Evolutionary conservation across 2,888 invertebrate genomes (phyloP).

Genomic region (Molorchus minor): DNA sequence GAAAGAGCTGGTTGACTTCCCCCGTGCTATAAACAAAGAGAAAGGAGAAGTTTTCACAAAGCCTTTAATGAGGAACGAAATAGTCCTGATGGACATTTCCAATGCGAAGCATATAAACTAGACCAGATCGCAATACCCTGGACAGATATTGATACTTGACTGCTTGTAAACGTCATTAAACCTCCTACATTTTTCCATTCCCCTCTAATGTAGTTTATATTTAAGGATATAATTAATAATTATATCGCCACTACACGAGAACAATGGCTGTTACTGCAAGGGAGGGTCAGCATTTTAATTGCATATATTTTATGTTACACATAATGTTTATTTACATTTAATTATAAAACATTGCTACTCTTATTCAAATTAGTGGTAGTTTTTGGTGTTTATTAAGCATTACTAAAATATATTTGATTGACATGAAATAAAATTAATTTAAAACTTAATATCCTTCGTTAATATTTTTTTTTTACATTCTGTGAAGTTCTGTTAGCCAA

Average conservation of each 20-base stretch:
- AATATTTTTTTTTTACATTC: too few species aligned
- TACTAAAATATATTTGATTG: too few species aligned
- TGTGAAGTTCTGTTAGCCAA: too few species aligned
- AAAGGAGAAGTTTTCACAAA: constrained; percentile 58
- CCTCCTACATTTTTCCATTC: constrained; percentile 37
- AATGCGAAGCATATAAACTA: constrained; percentile 64
- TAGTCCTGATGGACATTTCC: constrained; percentile 73
- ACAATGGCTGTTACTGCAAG: neutral
- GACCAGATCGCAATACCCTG: constrained; percentile 51
- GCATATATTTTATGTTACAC: too few species aligned
- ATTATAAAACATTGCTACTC: too few species aligned
- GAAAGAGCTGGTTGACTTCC: constrained; percentile 32
- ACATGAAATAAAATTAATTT: too few species aligned
- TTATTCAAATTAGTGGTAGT: too few species aligned
- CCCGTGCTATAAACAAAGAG: constrained; percentile 23
- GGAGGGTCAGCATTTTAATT: neutral
- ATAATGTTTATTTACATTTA: too few species aligned
- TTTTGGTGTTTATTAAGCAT: too few species aligned
- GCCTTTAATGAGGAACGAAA: constrained; percentile 72
- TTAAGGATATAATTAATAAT: constrained; percentile 28
- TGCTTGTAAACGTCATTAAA: constrained; percentile 59
- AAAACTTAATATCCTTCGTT: too few species aligned
- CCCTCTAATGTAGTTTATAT: constrained; percentile 26
- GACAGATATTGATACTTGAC: constrained; percentile 59
- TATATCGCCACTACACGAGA: constrained; percentile 27